Conservation (phyloP, 2,113 vertebrate species). For the Mesembrinibis cayennensis region DNA sequence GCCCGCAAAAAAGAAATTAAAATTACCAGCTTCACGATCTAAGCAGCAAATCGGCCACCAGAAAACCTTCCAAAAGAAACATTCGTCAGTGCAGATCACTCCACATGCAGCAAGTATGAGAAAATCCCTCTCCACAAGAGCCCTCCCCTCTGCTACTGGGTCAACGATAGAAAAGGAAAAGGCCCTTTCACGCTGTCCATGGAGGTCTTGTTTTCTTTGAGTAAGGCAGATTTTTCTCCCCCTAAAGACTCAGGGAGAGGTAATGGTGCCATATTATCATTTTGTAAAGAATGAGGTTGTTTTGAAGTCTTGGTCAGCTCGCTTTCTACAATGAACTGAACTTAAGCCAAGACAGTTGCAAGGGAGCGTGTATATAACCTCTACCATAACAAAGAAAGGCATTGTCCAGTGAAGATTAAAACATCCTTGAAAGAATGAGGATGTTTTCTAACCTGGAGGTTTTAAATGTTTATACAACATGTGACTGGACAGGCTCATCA, state of each 20-base stretch:
- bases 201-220: constrained; percentile 1
- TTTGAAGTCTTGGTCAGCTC: constrained; percentile 23
- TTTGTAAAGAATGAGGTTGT: background rate
- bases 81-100: constrained; percentile 64
- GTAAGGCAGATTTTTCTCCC: background rate
- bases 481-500: background rate
- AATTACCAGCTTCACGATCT: constrained; percentile 65
- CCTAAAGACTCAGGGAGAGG: background rate
- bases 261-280: background rate
- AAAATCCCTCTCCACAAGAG: constrained; percentile 61
- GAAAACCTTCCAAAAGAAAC: constrained; percentile 72
- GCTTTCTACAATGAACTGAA: background rate
- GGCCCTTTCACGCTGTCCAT: constrained; percentile 22
- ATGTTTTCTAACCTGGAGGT: background rate
- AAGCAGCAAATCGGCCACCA: constrained; percentile 72
- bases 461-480: background rate
- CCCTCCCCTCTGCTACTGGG: constrained; percentile 55
- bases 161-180: constrained; percentile 25
- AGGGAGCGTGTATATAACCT: background rate
- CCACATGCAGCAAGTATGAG: constrained; percentile 71
- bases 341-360: background rate
- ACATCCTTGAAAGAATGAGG: constrained; percentile 8
- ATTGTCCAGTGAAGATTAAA: constrained; percentile 1
- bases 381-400: background rate
- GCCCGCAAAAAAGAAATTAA: constrained; percentile 70